Conservation (phyloP, 2,797 vertebrate genomes). For the Hippocampus kuda region DNA sequence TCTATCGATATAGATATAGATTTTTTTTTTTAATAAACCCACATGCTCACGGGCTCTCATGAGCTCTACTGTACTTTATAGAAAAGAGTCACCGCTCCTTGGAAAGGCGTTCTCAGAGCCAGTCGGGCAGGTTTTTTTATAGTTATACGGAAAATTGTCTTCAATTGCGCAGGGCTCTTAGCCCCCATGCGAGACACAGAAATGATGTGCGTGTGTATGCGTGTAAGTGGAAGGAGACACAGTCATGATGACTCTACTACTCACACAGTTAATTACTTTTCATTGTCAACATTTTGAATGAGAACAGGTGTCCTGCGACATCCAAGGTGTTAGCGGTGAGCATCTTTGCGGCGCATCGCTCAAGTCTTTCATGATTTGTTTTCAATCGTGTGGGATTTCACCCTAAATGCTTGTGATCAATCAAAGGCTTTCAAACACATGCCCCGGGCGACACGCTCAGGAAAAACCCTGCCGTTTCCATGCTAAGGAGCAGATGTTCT, state of each 20-base stretch:
- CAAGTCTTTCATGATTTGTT: slow-evolving; percentile 45
- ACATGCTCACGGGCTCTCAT: slow-evolving; percentile 19
- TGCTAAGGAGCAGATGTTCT: slow-evolving; percentile 8
- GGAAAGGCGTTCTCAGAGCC: slow-evolving; percentile 55
- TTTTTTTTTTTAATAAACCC: slow-evolving; percentile 1
- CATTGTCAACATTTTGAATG: neutral
- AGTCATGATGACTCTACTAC: neutral
- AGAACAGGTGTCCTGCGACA: slow-evolving; percentile 11
- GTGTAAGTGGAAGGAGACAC: neutral
- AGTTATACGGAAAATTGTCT: slow-evolving; percentile 69
- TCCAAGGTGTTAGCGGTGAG: slow-evolving; percentile 21
- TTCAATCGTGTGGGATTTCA: slow-evolving; percentile 56
- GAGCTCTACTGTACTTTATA: slow-evolving; percentile 34
- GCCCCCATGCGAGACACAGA: slow-evolving; percentile 44
- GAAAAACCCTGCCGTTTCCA: slow-evolving; percentile 45
- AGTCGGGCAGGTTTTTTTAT: slow-evolving; percentile 68
- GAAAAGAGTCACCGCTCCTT: slow-evolving; percentile 43
- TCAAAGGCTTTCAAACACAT: slow-evolving; percentile 52
- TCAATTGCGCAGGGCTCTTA: slow-evolving; percentile 60
- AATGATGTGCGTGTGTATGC: slow-evolving; percentile 7
- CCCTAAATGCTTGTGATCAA: slow-evolving; percentile 51
- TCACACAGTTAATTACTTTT: neutral
- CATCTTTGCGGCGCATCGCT: slow-evolving; percentile 28
- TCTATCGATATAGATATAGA: neutral
- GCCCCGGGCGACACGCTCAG: slow-evolving; percentile 50